Conservation (phyloP, 2,888 invertebrate species). For the Drosophila recens region DNA sequence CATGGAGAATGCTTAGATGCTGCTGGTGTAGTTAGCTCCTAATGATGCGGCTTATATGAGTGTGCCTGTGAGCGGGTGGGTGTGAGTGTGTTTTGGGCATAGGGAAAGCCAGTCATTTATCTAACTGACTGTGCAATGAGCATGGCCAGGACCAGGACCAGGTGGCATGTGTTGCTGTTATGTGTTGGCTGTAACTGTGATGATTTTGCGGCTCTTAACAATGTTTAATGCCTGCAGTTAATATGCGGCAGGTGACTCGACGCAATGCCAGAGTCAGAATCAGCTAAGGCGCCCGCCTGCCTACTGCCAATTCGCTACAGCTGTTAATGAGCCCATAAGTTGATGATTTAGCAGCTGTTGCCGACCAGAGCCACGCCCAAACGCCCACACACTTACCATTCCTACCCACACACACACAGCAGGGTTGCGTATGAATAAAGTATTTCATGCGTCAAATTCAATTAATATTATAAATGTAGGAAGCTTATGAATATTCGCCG, state of each 20-base stretch:
- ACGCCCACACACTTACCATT: background rate
- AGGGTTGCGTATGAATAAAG: slow-evolving; percentile 62
- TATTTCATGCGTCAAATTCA: slow-evolving; percentile 80
- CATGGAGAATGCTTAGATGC: slow-evolving; percentile 44
- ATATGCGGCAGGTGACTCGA: slow-evolving; percentile 76
- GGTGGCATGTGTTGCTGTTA: slow-evolving; percentile 26
- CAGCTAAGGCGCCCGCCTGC: slow-evolving; percentile 10
- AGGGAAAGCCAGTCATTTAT: slow-evolving; percentile 56
- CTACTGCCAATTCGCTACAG: slow-evolving; percentile 21
- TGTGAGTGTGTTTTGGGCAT: slow-evolving; percentile 11
- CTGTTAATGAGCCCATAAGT: slow-evolving; percentile 66
- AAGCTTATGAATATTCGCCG: slow-evolving; percentile 66
- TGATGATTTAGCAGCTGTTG: slow-evolving; percentile 53
- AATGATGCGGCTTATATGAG: slow-evolving; percentile 57
- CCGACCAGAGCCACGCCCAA: slow-evolving; percentile 7
- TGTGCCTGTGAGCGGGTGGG: slow-evolving; percentile 19
- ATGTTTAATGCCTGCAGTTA: slow-evolving; percentile 76
- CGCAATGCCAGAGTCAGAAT: slow-evolving; percentile 43
- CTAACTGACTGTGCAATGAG: slow-evolving; percentile 44
- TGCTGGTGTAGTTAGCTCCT: slow-evolving; percentile 46
- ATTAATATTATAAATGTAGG: slow-evolving; percentile 77
- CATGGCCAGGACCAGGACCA: slow-evolving; percentile 1
- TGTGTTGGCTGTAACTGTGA: slow-evolving; percentile 53
- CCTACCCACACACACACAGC: background rate
- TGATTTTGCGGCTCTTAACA: slow-evolving; percentile 62